Evolutionary conservation across 2,888 invertebrate genomes (phyloP).

Genomic region (Caenorhabditis sp.): DNA sequence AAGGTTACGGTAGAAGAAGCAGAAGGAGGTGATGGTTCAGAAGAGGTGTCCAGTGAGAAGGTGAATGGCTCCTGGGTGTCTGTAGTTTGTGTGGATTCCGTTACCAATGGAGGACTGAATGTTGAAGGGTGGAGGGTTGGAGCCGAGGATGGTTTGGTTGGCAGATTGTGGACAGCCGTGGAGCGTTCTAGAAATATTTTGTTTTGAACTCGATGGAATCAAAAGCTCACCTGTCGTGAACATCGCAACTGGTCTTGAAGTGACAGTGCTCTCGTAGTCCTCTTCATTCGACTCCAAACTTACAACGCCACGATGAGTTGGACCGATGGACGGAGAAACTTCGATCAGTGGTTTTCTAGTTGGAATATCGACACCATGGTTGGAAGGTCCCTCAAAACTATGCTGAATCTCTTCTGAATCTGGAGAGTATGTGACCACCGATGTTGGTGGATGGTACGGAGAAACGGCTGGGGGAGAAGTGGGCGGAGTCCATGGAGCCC

Average conservation of each 20-base stretch:
- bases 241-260: constrained; percentile 26
- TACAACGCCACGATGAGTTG: constrained; percentile 49
- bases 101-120: constrained; percentile 64
- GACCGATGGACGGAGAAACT: constrained; percentile 45
- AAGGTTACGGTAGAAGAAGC: constrained; percentile 14
- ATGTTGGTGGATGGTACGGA: constrained; percentile 46
- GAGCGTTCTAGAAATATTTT: constrained; percentile 41
- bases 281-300: constrained; percentile 57
- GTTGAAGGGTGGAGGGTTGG: constrained; percentile 57
- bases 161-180: constrained; percentile 43
- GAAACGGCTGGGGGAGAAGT: constrained; percentile 31
- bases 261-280: constrained; percentile 40
- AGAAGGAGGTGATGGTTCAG: background rate
- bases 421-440: constrained; percentile 5
- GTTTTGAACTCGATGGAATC: background rate
- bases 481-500: constrained; percentile 39
- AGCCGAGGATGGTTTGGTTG: constrained; percentile 50
- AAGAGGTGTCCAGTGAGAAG: constrained; percentile 18
- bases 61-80: constrained; percentile 40
- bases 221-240: constrained; percentile 43
- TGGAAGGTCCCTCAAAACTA: background rate
- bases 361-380: constrained; percentile 1
- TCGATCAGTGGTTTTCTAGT: constrained; percentile 43
- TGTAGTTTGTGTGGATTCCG: constrained; percentile 11
- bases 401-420: constrained; percentile 31